Base-by-base conservation (phyloP, 1,140 invertebrate species). In the Brachionus calyciflorus region DNA sequence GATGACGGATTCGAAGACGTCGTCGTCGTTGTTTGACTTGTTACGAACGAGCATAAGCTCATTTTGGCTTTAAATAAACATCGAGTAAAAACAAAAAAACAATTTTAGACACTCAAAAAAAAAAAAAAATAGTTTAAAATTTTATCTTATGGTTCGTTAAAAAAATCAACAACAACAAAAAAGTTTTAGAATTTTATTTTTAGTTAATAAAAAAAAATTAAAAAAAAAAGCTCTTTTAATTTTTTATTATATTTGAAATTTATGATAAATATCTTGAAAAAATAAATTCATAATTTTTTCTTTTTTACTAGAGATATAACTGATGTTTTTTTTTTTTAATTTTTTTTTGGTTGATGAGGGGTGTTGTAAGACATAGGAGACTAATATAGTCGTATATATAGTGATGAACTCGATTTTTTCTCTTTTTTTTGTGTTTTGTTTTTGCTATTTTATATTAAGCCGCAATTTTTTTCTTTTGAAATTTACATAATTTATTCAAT, bases 1-100 rank as follows among this genome's bases (percentile, higher is more conserved):
- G 55, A 41, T 46, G 33, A 24, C 40, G 60, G n/a, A 3, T 4
- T 3, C n/a, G 44, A 46, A 3, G 44, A 46, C n/a, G 44, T 7
- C 3, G 9, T 7, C 3, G 9, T 10, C n/a, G 44, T 5, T 14
- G 44, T 46, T 46, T 46, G 44, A 17, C 44, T 37, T 37, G 33
- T 19, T 24, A 65, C 60, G 37, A 65, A 65, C 60, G 60, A 65
- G 60, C 60, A 65, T 41, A 65, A 33, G 60, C 60, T 65, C 60
- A 65, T 65, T 33, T 44, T 41, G 10, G 37, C 21, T 33, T n/a
- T 10, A 4, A 24, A 65, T 65, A 30, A 26, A 30, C 55, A 60
- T 60, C 55, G 55, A 60, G 28, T 33, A 60, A 37, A 60, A 60
- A 10, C 30, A 30, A 30, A 60, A 33, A n/a, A 60, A 60, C 19